phyloP scores from a whole-genome alignment of 2,113 vertebrate genomes.

The Orcinus orca region DNA sequence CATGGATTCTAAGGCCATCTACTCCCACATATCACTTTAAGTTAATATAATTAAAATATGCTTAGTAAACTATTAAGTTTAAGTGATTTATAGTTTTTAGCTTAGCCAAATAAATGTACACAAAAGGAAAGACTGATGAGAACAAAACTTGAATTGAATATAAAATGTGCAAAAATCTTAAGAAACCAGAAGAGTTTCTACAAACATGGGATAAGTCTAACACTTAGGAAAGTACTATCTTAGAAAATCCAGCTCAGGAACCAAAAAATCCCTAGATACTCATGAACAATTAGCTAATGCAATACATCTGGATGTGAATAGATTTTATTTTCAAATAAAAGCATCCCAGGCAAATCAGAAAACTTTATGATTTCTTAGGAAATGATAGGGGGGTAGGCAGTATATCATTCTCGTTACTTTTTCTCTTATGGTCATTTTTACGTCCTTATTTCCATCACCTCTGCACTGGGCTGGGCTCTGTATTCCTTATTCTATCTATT shows the following conservation, averaged over 20 bases:
- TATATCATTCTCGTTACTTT: neutral
- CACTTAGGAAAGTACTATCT: neutral
- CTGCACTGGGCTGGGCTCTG: neutral
- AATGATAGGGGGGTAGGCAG: neutral
- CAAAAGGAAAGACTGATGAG: neutral
- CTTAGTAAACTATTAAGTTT: constrained; percentile 7
- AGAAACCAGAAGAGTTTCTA: neutral
- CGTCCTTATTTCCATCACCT: neutral
- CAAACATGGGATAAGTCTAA: neutral
- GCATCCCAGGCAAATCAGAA: neutral
- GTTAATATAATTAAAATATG: neutral
- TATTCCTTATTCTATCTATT: neutral
- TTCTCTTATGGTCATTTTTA: neutral
- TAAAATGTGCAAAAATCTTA: constrained; percentile 9
- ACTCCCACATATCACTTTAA: neutral
- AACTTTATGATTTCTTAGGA: neutral
- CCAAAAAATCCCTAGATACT: neutral
- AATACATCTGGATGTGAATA: neutral
- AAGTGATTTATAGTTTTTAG: neutral
- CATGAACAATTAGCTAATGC: neutral
- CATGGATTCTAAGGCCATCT: neutral
- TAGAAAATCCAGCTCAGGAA: neutral
- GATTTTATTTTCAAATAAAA: constrained; percentile 13
- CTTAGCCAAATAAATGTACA: neutral
- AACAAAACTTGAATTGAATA: neutral